Base-by-base conservation (phyloP, 2,113 vertebrate species). In the Haliaeetus leucogaster region DNA sequence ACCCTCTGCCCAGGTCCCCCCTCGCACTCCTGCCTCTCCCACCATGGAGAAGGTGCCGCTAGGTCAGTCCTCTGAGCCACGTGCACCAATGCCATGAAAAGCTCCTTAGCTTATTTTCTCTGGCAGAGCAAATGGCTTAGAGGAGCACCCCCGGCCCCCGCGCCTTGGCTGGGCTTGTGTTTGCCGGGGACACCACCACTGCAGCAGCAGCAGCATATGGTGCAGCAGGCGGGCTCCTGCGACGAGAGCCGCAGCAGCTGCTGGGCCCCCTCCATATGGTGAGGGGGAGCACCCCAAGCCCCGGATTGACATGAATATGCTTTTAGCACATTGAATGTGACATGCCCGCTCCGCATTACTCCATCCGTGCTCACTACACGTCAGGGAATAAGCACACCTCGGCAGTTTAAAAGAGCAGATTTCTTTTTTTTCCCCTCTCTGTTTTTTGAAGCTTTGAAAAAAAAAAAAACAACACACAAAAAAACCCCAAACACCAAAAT, bases 101-200 rank as follows among this genome's bases (percentile, higher is more conserved):
- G 93, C 96, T 16, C 70, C 92, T 98, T 96, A 96, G 79, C 20
- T 94, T 63, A 71, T 97, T 97, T 91, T 88, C 91, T 48, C 82
- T 19, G 10, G 71, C 89, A 92, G 32, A 66, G 48, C 82, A 56
- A 62, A 73, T 63, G 91, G 93, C 91, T 96, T 95, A 97, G 78
- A 85, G 96, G 76, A 67, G 94, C 53, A 20, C 8, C 65, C 61
- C 34, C 48, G 14, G 77, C 81, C 67, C 74, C 85, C 16, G 1
- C 1, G 4, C 78, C 66, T 67, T 16, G 61, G 53, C 76, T 23
- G 67, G 55, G 80, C 61, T 55, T 1, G 16, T 73, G 77, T 56
- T 63, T 19, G 40, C 92, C 1, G 15, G 71, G 59, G 53, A 59
- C 88, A 45, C 26, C 68, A 15, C 30, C 4, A 0, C 65, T 11